Base-by-base conservation (phyloP, 2,113 vertebrate genomes). In the Notarius quadriscutis region DNA sequence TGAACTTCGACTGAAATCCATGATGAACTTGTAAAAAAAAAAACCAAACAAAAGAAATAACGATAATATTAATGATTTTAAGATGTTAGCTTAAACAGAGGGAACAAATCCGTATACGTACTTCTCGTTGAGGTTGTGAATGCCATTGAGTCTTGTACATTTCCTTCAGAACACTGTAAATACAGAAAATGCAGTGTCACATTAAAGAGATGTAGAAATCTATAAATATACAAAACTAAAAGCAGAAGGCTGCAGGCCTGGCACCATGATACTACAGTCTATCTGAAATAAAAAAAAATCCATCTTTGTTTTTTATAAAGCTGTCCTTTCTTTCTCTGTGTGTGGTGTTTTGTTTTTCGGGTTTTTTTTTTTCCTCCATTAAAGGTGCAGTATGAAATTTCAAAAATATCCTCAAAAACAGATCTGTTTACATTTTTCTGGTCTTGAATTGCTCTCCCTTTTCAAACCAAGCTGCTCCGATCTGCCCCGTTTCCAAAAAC, bases 31-130 rank as follows among this genome's bases (percentile, higher is more conserved):
- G 93, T 93, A 89, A 93, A 94, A 96, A 94, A 95, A 94, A 95
- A 50, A 12, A 77, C 60, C 30, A 63, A 79, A 1, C 81, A 50
- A 18, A 74, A 77, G 17, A 22, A 83, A 81, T 79, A 87, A 95
- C 69, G 88, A 86, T 91, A 94, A 95, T 69, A 71, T 57, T 55
- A 89, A 90, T 90, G 96, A 96, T 96, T 94, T 95, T 94, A 96
- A 95, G 95, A 95, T 93, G 94, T 97, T 97, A 97, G 96, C 96
- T 96, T 98, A 97, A 99, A 98, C 97, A 97, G 97, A 97, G 95
- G 95, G 94, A 96, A 94, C 89, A 90, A 92, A 75, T 94, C 93
- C 94, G 95, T 96, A 96, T 96, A 95, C 95, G 94, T 97, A 96
- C 96, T 96, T 95, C 96, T 94, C 97, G 96, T 98, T 94, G 92